Evolutionary conservation across 2,113 vertebrate genomes (phyloP).

Genomic region (Atlantisia rogersi): DNA sequence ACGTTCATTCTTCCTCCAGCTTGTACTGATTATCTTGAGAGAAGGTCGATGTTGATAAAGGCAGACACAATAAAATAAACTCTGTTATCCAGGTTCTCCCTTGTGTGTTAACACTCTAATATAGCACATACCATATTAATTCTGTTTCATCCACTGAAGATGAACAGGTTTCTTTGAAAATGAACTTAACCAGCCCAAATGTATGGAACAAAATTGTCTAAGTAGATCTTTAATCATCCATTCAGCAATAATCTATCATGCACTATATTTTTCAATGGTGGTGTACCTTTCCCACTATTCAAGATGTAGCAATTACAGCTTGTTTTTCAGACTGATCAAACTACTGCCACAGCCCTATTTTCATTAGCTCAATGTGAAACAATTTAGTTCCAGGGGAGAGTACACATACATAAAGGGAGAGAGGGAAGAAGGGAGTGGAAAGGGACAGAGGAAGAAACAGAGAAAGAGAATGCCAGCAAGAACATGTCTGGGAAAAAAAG

Average conservation of each 20-base stretch:
- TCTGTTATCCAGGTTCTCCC: slow-evolving; percentile 61
- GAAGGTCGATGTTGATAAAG: slow-evolving; percentile 80
- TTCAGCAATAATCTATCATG: not conserved
- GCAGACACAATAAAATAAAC: slow-evolving; percentile 78
- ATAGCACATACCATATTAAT: not conserved
- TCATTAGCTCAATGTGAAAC: slow-evolving; percentile 24
- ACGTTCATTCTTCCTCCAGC: slow-evolving; percentile 70
- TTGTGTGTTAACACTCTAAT: not conserved
- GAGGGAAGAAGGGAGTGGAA: not conserved
- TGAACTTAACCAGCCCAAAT: not conserved
- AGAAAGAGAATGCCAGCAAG: not conserved
- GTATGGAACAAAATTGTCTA: not conserved
- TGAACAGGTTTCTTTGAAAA: slow-evolving; percentile 36
- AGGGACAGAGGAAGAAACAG: not conserved
- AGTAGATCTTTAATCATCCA: not conserved
- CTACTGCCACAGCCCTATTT: not conserved
- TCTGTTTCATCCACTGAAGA: not conserved
- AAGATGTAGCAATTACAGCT: not conserved
- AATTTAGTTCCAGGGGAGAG: not conserved
- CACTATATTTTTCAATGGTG: not conserved
- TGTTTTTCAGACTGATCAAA: not conserved
- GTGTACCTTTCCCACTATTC: not conserved
- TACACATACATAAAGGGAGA: not conserved
- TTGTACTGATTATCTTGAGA: slow-evolving; percentile 80
- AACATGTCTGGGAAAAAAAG: not conserved